These are phyloP conservation scores for Gallinago stenura DNA, from an alignment of 2,797 vertebrate genomes.

Conservation along the genomic window DNA sequence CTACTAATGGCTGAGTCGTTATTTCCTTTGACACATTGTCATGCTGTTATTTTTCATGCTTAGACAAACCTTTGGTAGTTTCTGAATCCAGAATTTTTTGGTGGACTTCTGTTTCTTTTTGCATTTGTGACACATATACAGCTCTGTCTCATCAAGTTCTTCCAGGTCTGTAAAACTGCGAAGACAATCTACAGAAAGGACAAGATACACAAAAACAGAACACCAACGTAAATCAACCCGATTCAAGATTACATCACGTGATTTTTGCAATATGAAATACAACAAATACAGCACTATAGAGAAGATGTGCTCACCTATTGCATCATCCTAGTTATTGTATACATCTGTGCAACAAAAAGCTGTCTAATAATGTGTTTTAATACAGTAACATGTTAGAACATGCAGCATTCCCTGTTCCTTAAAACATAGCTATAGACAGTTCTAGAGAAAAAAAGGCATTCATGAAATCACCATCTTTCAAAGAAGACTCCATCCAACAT, in stretches of 20 bases:
- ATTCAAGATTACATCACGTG: neutral
- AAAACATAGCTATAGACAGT: neutral
- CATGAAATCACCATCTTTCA: neutral
- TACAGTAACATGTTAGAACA: neutral
- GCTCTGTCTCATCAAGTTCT: slow-evolving; percentile 96
- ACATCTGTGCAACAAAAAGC: neutral
- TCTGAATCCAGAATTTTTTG: slow-evolving; percentile 99
- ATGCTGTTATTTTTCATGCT: neutral
- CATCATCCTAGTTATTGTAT: neutral
- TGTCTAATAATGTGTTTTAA: neutral
- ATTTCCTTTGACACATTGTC: neutral
- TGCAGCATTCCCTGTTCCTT: neutral
- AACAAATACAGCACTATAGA: neutral
- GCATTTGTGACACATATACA: slow-evolving; percentile 98
- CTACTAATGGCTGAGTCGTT: rapidly evolving
- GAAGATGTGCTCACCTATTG: neutral
- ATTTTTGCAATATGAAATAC: neutral
- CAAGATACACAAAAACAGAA: neutral
- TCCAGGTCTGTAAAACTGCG: slow-evolving; percentile 98
- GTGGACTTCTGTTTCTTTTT: slow-evolving; percentile 98
- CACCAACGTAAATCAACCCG: neutral
- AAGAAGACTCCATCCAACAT: neutral
- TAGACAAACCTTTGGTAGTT: slow-evolving; percentile 90
- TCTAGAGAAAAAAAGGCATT: neutral
- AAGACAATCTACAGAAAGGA: slow-evolving; percentile 88